Evolutionary conservation across 2,797 vertebrate species (phyloP).

Genomic region (Molothrus ater): DNA sequence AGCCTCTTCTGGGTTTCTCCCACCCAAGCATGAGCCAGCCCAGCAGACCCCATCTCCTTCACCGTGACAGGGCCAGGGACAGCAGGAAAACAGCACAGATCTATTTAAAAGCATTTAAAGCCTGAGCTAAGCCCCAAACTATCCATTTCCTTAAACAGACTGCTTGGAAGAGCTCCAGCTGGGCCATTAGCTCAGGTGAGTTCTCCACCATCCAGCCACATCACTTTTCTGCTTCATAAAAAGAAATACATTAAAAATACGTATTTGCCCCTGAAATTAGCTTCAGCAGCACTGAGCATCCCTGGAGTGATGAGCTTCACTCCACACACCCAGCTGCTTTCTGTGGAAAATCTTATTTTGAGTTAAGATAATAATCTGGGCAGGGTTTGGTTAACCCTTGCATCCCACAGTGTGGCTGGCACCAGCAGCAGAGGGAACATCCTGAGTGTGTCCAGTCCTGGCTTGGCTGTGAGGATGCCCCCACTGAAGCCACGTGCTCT

Average conservation of each 20-base stretch:
- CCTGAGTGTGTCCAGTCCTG: neutral
- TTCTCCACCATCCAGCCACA: neutral
- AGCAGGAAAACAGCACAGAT: neutral
- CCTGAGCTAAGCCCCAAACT: neutral
- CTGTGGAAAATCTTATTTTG: neutral
- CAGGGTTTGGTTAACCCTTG: neutral
- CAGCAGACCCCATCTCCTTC: neutral
- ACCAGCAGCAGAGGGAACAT: neutral
- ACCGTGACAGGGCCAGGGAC: neutral
- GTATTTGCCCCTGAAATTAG: conserved; percentile 35
- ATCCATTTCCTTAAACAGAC: conserved; percentile 23
- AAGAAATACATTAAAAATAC: conserved; percentile 6
- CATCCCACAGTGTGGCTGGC: fast-evolving
- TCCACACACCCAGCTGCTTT: neutral
- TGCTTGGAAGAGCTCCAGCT: conserved; percentile 45
- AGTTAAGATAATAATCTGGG: neutral
- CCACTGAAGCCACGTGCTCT: fast-evolving
- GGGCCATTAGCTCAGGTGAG: conserved; percentile 54
- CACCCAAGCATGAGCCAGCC: neutral
- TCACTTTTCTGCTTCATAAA: conserved; percentile 2
- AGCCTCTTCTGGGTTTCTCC: neutral
- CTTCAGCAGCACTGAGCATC: neutral
- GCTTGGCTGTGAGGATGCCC: fast-evolving
- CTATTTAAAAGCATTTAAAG: conserved; percentile 17
- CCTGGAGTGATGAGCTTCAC: neutral